A percentile compares a stretch with the other conserved stretches of the same genome.
phyloP scores from a whole-genome alignment of 2,888 invertebrate species.

The Glaucopsyche alexis region DNA sequence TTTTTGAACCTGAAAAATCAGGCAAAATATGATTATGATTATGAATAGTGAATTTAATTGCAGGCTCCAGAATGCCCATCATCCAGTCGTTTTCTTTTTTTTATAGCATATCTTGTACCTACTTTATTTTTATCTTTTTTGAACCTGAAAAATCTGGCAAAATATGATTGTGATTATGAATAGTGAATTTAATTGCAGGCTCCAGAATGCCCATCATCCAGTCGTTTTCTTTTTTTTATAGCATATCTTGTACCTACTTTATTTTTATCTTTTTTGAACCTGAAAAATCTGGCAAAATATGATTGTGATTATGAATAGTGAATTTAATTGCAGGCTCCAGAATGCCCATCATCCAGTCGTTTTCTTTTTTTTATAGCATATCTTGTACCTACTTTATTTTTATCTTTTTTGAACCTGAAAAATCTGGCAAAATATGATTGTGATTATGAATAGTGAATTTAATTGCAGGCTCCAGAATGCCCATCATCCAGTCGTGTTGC shows the following conservation, averaged over 20 bases:
- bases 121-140: too few species aligned
- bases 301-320: conserved; percentile 12
- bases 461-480: conserved; percentile 70
- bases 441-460: conserved; percentile 14
- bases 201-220: conserved; percentile 84
- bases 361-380: too few species aligned
- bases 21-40: not conserved
- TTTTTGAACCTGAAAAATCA: too few species aligned
- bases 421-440: not conserved
- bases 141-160: too few species aligned
- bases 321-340: conserved; percentile 36
- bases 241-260: too few species aligned
- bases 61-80: conserved; percentile 80
- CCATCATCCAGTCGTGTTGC: conserved; percentile 87
- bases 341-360: conserved; percentile 87
- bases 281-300: not conserved
- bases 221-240: too few species aligned
- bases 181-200: conserved; percentile 15
- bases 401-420: too few species aligned
- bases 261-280: too few species aligned
- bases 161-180: conserved; percentile 1
- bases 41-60: conserved; percentile 14
- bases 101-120: too few species aligned
- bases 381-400: too few species aligned
- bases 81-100: too few species aligned